Base-by-base conservation (phyloP, 2,888 invertebrate genomes). In the Agrochola circellaris region DNA sequence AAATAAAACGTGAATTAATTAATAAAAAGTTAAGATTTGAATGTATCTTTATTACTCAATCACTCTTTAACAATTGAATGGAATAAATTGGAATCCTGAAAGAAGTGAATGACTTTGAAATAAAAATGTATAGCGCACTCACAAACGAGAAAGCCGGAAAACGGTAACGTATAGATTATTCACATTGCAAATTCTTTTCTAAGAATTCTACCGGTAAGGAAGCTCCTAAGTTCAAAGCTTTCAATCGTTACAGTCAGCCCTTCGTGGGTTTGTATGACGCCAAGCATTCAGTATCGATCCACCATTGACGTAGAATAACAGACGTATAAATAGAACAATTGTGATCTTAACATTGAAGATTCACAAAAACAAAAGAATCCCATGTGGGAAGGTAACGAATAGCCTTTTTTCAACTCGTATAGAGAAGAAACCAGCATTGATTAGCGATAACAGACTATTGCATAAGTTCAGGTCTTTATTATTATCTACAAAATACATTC, bases 231-330 rank as follows among this genome's bases (percentile, higher is more conserved):
- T 62, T 79, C 84, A 84, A 79, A 64, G 68, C 68, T 64, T 76
- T 79, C 54, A 17, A 38, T 61, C 11, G 54, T 30, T 56, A 67
- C 60, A 66, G 66, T 66, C 54, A 45, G 79, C 48, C 15, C 30
- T 51, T 42, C 42, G 68, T 64, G n/a, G 30, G 67, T 79, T 77
- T 34, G 48, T 78, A 11, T 68, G 62, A 79, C 42, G 76, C 51
- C 26, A 45, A 60, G 17, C 83, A 62, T 65, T 77, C 34, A n/a
- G 4, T 84, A 83, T 79, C 58, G 84, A 79, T 79, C 23, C 26
- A 2, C 0, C 48, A 77, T 56, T 83, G 77, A 62, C 54, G 79
- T 79, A 77, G 15, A 54, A 67, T 34, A 51, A 48, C 26, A 82
- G 38, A 38, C 34, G 17, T 61, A 56, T 54, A 54, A 30, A 77